Base-by-base conservation (phyloP, 2,113 vertebrate genomes). In the Larimichthys polyactis region DNA sequence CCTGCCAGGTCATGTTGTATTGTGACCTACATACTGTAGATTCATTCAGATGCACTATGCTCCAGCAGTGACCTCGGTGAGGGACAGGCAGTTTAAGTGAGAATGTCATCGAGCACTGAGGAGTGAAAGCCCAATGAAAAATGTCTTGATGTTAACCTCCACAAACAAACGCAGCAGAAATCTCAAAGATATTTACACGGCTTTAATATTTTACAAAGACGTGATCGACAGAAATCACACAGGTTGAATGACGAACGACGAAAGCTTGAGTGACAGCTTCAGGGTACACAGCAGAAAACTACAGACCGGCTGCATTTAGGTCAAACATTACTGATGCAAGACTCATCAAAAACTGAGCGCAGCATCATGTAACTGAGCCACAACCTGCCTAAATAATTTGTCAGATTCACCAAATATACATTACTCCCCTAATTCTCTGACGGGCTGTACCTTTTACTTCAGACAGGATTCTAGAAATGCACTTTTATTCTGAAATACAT, bases 41-140 rank as follows among this genome's bases (percentile, higher is more conserved):
- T 48, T 79, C 48, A 48, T 69, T 62, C 57, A 36, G 71, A 62
- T 52, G 60, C 29, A 62, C 58, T 36, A 4, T 68, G 60, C 79
- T 75, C 60, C 66, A 64, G 66, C 11, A 52, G 77, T 71, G 75
- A 51, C 74, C 11, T 66, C 71, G 64, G 64, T n/a, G 46, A 87
- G 32, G 59, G 59, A 71, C 52, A 29, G 15, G 76, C 68, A 76
- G 59, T 77, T 36, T 67, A 66, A 80, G 55, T 51, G 48, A 85
- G 19, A 75, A 66, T 72, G 68, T 52, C 77, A 74, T 82, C 66
- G 78, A 71, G n/a, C 22, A 64, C 51, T 57, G 54, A 62, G 82
- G 76, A 75, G 19, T 44, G 54, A 75, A 75, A 68, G 78, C 44
- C 19, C 52, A 22, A 24, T 55, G 48, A 67, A 76, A 79, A 86